phyloP scores from a whole-genome alignment of 2,888 invertebrate genomes.

The Lasioglossum oenotherae region DNA sequence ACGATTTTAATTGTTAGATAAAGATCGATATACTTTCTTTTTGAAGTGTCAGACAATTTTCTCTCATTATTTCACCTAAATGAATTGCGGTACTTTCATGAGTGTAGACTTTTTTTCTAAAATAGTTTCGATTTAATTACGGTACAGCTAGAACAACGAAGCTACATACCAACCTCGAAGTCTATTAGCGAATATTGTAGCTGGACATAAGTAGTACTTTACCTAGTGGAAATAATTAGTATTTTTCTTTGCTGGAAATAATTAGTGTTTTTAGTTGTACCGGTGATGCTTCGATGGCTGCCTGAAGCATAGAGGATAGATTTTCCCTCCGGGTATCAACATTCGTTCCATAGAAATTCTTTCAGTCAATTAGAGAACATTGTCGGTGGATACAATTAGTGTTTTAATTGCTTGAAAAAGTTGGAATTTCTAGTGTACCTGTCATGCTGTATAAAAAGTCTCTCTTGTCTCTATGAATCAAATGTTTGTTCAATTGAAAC shows the following conservation, averaged over 20 bases:
- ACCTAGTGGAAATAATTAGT: neutral
- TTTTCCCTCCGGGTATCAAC: neutral
- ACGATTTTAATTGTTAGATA: neutral
- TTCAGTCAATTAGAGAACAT: conserved; percentile 3
- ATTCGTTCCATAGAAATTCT: neutral
- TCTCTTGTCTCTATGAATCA: neutral
- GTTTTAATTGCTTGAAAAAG: conserved; percentile 6
- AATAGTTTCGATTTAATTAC: neutral
- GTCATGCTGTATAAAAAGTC: neutral
- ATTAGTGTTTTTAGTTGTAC: conserved; percentile 1
- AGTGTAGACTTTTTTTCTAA: neutral
- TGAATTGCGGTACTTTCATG: neutral
- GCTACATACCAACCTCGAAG: neutral
- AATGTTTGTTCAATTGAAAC: neutral
- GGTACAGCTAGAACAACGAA: neutral
- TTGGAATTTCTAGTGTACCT: neutral
- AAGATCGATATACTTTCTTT: no score
- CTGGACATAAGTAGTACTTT: neutral
- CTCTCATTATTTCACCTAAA: neutral
- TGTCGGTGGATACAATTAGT: neutral
- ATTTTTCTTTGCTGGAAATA: neutral
- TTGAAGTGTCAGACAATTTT: neutral
- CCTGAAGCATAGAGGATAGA: neutral
- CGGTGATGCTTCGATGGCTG: neutral
- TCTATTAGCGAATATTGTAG: neutral